Percentiles rank a stretch among this genome's conserved stretches.
These are phyloP conservation scores for Patella ulyssiponensis DNA, from an alignment of 2,888 invertebrate species.

Conservation along the genomic window DNA sequence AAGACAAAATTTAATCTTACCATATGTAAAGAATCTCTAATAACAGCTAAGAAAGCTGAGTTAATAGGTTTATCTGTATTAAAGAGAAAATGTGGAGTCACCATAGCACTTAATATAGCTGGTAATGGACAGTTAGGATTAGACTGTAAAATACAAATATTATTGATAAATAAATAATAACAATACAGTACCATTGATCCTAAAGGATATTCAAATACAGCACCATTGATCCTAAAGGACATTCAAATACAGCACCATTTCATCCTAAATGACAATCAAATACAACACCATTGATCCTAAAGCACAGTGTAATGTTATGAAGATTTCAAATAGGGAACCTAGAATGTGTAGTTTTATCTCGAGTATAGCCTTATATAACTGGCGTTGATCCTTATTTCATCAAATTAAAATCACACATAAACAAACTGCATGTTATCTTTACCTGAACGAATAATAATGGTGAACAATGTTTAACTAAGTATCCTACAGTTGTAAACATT, in stretches of 20 bases:
- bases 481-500: conserved; percentile 53
- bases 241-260: no score
- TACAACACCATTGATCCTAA: no score
- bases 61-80: conserved; percentile 56
- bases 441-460: conserved; percentile 61
- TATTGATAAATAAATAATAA: no score
- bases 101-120: conserved; percentile 53
- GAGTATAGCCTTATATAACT: no score
- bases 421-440: conserved; percentile 8
- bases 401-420: not conserved
- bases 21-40: conserved; percentile 54
- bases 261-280: no score
- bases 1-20: conserved; percentile 37
- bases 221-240: no score
- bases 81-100: conserved; percentile 56
- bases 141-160: conserved; percentile 43
- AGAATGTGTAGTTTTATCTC: no score
- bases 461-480: conserved; percentile 60
- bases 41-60: conserved; percentile 45
- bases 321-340: no score
- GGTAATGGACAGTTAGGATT: conserved; percentile 58
- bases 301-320: no score
- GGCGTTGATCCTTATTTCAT: no score
- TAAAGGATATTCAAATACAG: no score
- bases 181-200: no score